Evolutionary conservation across 2,113 vertebrate species (phyloP).

Genomic region (Neoarius graeffei): DNA sequence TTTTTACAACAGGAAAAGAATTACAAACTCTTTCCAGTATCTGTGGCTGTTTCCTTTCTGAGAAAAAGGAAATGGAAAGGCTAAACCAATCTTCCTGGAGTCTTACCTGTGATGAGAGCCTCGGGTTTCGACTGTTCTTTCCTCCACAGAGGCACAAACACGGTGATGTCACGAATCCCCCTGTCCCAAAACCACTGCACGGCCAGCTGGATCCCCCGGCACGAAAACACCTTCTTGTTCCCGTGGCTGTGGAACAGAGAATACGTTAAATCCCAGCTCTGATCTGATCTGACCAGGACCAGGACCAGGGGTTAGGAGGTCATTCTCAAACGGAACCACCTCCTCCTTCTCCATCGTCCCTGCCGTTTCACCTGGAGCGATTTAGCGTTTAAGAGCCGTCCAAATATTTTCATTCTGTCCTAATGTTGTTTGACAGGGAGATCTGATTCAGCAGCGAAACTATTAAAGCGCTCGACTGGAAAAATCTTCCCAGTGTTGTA

Average conservation of each 20-base stretch:
- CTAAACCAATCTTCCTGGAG: background rate
- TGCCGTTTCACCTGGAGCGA: background rate
- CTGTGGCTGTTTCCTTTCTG: too few species aligned
- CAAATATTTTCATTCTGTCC: background rate
- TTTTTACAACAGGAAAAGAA: background rate
- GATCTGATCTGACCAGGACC: background rate
- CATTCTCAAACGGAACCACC: background rate
- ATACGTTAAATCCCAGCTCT: too few species aligned
- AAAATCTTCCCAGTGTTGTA: background rate
- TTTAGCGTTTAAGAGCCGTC: background rate
- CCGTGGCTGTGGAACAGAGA: slow-evolving; percentile 76
- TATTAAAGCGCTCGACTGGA: background rate
- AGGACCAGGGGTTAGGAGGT: background rate
- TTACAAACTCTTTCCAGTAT: background rate
- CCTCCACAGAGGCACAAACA: slow-evolving; percentile 90
- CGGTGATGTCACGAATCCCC: slow-evolving; percentile 85
- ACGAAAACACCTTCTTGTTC: slow-evolving; percentile 88
- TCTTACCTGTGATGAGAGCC: slow-evolving; percentile 82
- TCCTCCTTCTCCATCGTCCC: background rate
- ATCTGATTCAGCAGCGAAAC: background rate
- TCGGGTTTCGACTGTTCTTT: slow-evolving; percentile 81
- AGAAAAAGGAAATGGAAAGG: too few species aligned
- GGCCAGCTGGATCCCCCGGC: slow-evolving; percentile 86
- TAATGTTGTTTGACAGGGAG: background rate
- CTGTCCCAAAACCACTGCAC: slow-evolving; percentile 88